These are phyloP conservation scores for Lepidocyrtinus sp. DNA, from an alignment of 2,888 invertebrate species.

Conservation along the genomic window DNA sequence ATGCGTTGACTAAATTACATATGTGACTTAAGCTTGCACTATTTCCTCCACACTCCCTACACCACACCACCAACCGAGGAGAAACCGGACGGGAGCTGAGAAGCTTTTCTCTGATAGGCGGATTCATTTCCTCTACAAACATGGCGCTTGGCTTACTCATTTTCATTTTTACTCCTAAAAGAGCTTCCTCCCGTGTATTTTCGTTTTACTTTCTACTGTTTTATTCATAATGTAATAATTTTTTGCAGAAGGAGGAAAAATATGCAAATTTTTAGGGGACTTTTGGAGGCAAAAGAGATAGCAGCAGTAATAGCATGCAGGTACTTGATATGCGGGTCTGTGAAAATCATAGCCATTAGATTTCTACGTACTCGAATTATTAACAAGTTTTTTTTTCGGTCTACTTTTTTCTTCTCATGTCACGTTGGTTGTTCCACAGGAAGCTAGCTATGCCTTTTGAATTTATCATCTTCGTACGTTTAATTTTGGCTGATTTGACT, in stretches of 20 bases:
- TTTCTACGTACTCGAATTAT: slow-evolving; percentile 38
- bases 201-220: slow-evolving; percentile 54
- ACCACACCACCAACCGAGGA: background rate
- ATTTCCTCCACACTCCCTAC: background rate
- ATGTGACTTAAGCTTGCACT: background rate
- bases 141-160: background rate
- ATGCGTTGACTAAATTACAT: slow-evolving; percentile 46
- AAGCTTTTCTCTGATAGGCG: background rate
- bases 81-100: background rate
- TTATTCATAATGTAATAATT: slow-evolving; percentile 67
- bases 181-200: background rate
- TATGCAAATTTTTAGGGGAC: slow-evolving; percentile 52
- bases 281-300: background rate
- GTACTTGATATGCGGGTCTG: background rate
- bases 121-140: background rate
- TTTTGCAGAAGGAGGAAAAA: slow-evolving; percentile 51
- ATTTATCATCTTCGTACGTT: slow-evolving; percentile 14
- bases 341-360: background rate
- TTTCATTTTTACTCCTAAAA: background rate
- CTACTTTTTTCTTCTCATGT: slow-evolving; percentile 4
- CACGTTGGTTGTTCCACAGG: background rate
- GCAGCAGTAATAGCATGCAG: background rate
- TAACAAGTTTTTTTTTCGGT: slow-evolving; percentile 44
- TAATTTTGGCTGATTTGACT: slow-evolving; percentile 32
- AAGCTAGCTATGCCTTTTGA: background rate